Percentiles rank a stretch among this genome's conserved stretches.
Conservation (phyloP, 2,113 vertebrate genomes). For the Chunga burmeisteri region DNA sequence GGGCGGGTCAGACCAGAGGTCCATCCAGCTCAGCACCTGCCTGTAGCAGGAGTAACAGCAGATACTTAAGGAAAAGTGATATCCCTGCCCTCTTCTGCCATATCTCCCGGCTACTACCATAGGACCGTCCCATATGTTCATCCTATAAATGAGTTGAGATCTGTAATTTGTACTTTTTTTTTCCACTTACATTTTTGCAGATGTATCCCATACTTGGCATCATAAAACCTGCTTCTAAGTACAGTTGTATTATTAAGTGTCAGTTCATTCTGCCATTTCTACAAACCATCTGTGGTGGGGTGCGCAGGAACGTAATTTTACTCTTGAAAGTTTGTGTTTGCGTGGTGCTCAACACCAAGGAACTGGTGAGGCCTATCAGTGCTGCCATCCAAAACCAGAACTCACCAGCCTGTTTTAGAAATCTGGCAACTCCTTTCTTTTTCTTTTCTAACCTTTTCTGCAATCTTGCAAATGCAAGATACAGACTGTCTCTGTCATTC, state of each 20-base stretch:
- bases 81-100: neutral
- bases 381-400: neutral
- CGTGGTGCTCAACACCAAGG: neutral
- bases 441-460: neutral
- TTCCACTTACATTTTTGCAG: neutral
- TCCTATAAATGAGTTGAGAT: neutral
- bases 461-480: neutral
- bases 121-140: neutral
- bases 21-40: neutral
- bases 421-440: neutral
- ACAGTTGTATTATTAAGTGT: neutral
- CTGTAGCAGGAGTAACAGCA: neutral
- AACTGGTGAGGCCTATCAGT: neutral
- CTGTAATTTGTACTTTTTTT: neutral
- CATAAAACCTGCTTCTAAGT: neutral
- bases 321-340: neutral
- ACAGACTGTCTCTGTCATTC: neutral
- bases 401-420: neutral
- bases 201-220: neutral
- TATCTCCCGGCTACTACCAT: neutral
- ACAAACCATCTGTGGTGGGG: neutral
- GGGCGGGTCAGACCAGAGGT: neutral
- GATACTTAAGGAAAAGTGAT: neutral
- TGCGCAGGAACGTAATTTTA: accelerated
- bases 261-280: neutral